These are phyloP conservation scores for Gavia stellata DNA, from an alignment of 2,113 vertebrate genomes.

Conservation along the genomic window DNA sequence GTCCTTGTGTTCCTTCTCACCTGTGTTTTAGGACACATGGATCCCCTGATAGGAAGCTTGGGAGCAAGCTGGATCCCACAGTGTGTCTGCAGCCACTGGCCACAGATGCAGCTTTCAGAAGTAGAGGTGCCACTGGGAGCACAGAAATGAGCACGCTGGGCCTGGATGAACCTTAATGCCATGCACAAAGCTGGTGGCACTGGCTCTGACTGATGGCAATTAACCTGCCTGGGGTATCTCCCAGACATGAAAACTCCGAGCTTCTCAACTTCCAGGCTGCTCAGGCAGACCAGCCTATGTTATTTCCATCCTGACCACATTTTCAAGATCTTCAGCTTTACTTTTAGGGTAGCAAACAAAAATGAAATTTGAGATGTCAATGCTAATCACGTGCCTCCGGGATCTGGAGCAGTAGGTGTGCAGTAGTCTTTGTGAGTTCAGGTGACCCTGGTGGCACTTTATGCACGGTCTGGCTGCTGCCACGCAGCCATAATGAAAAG, in stretches of 20 bases:
- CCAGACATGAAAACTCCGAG: not conserved
- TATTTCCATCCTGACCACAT: not conserved
- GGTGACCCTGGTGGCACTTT: not conserved
- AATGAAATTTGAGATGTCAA: not conserved
- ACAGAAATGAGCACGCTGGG: not conserved
- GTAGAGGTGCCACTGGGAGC: not conserved
- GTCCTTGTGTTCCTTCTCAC: not conserved
- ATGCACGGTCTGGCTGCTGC: not conserved
- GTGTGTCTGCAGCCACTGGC: not conserved
- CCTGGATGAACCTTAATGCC: not conserved
- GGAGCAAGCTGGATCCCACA: not conserved
- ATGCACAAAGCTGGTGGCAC: not conserved
- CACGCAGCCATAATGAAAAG: no score
- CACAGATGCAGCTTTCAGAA: not conserved
- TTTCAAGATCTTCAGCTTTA: not conserved
- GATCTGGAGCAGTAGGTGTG: not conserved
- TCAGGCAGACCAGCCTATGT: not conserved
- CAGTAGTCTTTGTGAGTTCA: not conserved
- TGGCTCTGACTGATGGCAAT: not conserved
- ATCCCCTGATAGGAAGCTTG: not conserved
- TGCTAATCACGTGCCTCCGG: not conserved
- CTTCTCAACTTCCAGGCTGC: not conserved
- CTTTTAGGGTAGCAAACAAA: not conserved
- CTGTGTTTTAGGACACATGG: not conserved
- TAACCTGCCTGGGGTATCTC: not conserved